Evolutionary conservation across 2,888 invertebrate genomes (phyloP).

Genomic region (Celastrina argiolus): DNA sequence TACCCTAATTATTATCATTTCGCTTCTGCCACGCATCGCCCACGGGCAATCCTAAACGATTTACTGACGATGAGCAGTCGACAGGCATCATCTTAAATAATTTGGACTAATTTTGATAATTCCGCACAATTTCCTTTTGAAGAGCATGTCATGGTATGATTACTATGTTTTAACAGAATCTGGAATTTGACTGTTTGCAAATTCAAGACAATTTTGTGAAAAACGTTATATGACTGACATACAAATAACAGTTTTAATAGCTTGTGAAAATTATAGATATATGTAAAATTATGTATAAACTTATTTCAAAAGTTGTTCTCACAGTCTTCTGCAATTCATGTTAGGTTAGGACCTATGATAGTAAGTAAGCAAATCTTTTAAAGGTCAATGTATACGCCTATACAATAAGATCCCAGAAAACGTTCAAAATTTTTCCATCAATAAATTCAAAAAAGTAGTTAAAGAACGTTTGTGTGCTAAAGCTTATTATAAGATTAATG

Average conservation of each 20-base stretch:
- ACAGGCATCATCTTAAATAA: conserved; percentile 63
- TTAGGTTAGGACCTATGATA: too few species aligned
- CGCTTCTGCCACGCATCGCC: conserved; percentile 64
- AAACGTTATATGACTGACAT: background rate
- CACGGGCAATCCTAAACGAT: conserved; percentile 49
- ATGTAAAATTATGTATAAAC: background rate
- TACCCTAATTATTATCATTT: conserved; percentile 65
- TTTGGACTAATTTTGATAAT: conserved; percentile 73
- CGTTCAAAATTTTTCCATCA: too few species aligned
- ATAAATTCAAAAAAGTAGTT: too few species aligned
- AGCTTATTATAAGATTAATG: too few species aligned
- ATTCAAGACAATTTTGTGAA: conserved; percentile 12
- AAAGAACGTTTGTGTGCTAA: too few species aligned
- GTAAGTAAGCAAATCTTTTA: too few species aligned
- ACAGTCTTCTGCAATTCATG: too few species aligned
- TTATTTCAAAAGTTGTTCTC: too few species aligned
- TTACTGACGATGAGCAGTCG: conserved; percentile 54
- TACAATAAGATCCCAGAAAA: too few species aligned
- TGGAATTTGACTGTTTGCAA: conserved; percentile 14
- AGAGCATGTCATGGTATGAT: conserved; percentile 59
- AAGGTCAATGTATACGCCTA: too few species aligned
- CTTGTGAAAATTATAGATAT: background rate
- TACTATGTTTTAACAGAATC: conserved; percentile 1
- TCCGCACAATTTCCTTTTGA: conserved; percentile 62
- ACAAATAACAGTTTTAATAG: background rate